Base-by-base conservation (phyloP, 2,113 vertebrate species). In the Sapajus apella region DNA sequence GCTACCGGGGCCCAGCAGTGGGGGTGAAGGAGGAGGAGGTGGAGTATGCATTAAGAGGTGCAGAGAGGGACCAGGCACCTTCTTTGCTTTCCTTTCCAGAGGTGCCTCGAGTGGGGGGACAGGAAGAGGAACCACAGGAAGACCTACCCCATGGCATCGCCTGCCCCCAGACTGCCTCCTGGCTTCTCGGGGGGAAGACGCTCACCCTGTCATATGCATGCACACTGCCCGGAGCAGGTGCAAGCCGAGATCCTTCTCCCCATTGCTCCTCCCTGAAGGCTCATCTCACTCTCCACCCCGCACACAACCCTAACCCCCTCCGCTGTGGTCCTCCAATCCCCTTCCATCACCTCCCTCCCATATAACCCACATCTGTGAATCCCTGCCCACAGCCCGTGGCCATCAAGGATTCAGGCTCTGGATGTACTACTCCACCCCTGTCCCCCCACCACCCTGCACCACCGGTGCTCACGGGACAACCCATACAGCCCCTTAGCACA, bases 91-190 rank as follows among this genome's bases (percentile, higher is more conserved):
- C 64, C 25, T 35, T 25, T 75, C 37, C 76, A n/a, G 35, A 32
- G 55, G n/a, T 16, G 23, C 68, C 40, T 25, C 7, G 32, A 21
- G 3, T 40, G 0, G 3, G 40, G 32, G 8, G 1, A 2, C 37
- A 43, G 79, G 76, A 89, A 32, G 21, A 56, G 21, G 18, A 14
- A 9, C 0, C 0, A 5, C 27, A 3, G 12, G 20, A 47, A 77
- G n/a, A 23, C 66, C 30, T 0, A 8, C 17, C 45, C 1, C 17
- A 0, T 14, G 37, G 13, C 17, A 10, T 30, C 8, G 0, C 7
- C 16, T 6, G 43, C n/a, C 70, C 43, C 0, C 75, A 35, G 23
- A 18, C 27, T 64, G 27, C 64, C 79, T 56, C 64, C 25, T 30
- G 61, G 30, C 20, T 11, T 73, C 68, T 58, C 56, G 27, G 10